Evolutionary conservation across 2,797 vertebrate genomes (phyloP).

Genomic region (Gallinago solitaria): DNA sequence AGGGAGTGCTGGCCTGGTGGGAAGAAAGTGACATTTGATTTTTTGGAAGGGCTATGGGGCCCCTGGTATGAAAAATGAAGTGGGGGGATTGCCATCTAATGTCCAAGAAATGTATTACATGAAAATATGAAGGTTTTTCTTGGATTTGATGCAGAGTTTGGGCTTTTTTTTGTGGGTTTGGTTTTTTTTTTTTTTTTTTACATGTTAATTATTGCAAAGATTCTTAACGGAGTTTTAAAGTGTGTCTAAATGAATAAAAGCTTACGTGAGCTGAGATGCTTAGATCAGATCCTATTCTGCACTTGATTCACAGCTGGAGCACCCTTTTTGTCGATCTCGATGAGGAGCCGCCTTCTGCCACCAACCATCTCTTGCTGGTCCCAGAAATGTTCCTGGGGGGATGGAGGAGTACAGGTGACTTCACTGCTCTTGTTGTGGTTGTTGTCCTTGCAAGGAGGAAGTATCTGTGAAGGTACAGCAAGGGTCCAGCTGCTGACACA

Average conservation of each 20-base stretch:
- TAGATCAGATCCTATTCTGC: constrained; percentile 17
- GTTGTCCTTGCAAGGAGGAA: neutral
- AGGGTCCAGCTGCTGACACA: neutral
- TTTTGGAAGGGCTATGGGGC: constrained; percentile 22
- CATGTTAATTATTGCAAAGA: constrained; percentile 33
- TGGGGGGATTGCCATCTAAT: constrained; percentile 75
- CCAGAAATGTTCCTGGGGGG: neutral
- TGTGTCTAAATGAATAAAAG: constrained; percentile 38
- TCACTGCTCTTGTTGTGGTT: neutral
- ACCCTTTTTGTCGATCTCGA: neutral
- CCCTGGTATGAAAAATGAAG: constrained; percentile 46
- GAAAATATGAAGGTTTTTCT: constrained; percentile 61
- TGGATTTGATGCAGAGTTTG: neutral
- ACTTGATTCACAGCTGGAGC: neutral
- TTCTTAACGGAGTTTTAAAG: constrained; percentile 6
- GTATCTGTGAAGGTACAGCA: neutral
- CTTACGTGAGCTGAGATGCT: neutral
- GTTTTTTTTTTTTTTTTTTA: neutral
- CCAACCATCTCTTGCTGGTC: neutral
- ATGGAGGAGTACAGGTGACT: neutral
- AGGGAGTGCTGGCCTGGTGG: neutral
- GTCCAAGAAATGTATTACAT: constrained; percentile 70
- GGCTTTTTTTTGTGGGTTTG: too few species aligned
- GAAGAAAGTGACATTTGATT: neutral
- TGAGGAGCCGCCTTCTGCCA: neutral